Conservation (phyloP, 2,888 invertebrate genomes). For the Netelia melanura region DNA sequence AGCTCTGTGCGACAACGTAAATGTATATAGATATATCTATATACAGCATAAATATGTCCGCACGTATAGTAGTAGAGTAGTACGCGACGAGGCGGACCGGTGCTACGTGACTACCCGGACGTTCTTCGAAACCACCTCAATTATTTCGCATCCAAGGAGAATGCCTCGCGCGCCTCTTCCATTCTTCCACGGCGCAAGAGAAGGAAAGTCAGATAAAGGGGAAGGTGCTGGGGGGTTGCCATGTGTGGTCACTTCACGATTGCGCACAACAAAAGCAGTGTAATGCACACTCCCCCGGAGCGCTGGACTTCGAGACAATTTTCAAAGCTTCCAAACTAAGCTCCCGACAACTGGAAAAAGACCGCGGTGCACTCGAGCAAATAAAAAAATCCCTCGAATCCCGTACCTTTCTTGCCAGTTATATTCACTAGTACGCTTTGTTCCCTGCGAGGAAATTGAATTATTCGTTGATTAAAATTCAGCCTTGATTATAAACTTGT, state of each 20-base stretch:
- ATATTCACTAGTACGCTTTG: background rate
- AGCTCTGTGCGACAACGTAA: constrained; percentile 4
- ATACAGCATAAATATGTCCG: background rate
- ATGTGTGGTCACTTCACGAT: constrained; percentile 28
- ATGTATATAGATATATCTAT: constrained; percentile 11
- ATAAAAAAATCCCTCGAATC: constrained; percentile 1
- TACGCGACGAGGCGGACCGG: constrained; percentile 52
- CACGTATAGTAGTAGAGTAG: constrained; percentile 19
- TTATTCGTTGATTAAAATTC: background rate
- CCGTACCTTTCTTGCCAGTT: background rate
- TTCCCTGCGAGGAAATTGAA: background rate
- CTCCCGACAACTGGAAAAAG: constrained; percentile 36
- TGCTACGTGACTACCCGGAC: constrained; percentile 65
- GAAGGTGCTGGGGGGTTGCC: background rate
- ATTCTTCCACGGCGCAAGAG: background rate
- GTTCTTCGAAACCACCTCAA: constrained; percentile 65
- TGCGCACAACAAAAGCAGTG: constrained; percentile 25
- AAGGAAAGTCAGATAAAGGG: too few species aligned
- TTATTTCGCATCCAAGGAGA: constrained; percentile 68
- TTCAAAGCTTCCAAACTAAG: constrained; percentile 67
- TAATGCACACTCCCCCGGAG: constrained; percentile 55
- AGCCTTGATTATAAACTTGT: too few species aligned
- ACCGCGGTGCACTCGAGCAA: constrained; percentile 28
- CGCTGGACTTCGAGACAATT: constrained; percentile 67
- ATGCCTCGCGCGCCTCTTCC: constrained; percentile 47